Evolutionary conservation across 2,888 invertebrate genomes (phyloP), one percentile per base, ranked within the genome.

Genomic region (Lacanobia wlatinum): DNA sequence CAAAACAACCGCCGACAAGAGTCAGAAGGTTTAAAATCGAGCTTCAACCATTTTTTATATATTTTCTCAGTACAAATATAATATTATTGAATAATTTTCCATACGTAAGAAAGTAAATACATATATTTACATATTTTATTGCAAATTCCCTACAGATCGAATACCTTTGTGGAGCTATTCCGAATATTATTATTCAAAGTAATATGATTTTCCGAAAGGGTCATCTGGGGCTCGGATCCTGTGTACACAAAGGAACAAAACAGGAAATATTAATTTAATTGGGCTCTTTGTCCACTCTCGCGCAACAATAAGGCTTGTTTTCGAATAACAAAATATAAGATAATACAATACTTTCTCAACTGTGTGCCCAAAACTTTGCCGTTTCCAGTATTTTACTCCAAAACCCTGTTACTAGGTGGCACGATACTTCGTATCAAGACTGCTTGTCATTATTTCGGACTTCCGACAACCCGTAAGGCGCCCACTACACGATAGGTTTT

Each of bases 171-270:
- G n/a, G 0, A 16, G 28, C 59, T 40, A 7, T 60, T 50, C 40
- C 12, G 6, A 53, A 67, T 68, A 58, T 43, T 48, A 53, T 69
- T 63, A 63, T 60, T 76, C 28, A 69, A 48, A 63, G 7, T 59
- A 69, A 74, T 75, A 34, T n/a, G 43, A 59, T 76, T 75, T 55
- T 43, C 43, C 4, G 12, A 56, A 69, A 69, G 52, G 58, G 28
- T 62, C 50, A 61, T 18, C 69, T 59, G 62, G 62, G 52, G n/a
- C 46, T 14, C 28, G 38, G 43, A 18, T 50, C 56, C 23, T 56
- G 14, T 23, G 18, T 53, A 52, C 9, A 43, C 53, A 66, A 60
- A 23, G 16, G 34, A 66, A 34, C 23, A 34, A 62, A 76, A 38
- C 28, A 28, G 21, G 62, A 59, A 50, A 55, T 14, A 23, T 60